Evolutionary conservation across 1,140 invertebrate genomes (phyloP), one percentile per base, ranked within the genome.

Genomic region (Ridgeia piscesae): DNA sequence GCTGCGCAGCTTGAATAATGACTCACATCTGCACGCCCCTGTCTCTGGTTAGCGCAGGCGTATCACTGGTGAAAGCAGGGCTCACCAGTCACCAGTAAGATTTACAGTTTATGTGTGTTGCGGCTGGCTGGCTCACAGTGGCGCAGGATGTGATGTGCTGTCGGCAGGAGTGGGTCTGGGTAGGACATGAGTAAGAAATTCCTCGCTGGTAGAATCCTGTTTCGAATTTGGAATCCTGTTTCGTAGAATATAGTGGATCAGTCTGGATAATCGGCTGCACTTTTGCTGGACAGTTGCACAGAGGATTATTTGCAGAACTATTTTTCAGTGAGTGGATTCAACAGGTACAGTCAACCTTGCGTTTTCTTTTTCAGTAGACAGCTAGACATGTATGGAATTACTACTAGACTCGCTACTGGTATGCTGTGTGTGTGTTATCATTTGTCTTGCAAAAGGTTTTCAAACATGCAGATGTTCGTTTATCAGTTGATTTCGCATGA

Each of bases 11-110:
- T 21, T 77, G 58, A 77, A 77, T 77, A 77, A 77, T 77, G 58
- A 77, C 11, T 77, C 58, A 77, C 58, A 77, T 77, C 58, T 77
- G 58, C 58, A 77, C 58, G 58, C 58, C 58, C 58, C 58, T 77
- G 58, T 77, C 58, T 77, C 27, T 77, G 58, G 58, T 77, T 77
- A 31, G 58, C 58, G 58, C 0, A 77, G 58, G 58, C 58, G 27
- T 77, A 77, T 77, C 58, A 31, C 27, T 42, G 42, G 42, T 42
- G 42, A 42, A 42, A 77, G 58, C 58, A 77, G 58, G 58, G 58
- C 58, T 77, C 58, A 77, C 58, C 58, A 77, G 58, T 77, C 58
- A 77, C 58, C 58, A 77, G 58, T 77, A 77, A 77, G 58, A 77
- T 77, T 77, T 77, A 77, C 58, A 27, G 58, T 77, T 77, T 17